Evolutionary conservation across 1,140 invertebrate species (phyloP), one percentile per base, ranked within the genome.

Genomic region (Drosophila ercepeae): DNA sequence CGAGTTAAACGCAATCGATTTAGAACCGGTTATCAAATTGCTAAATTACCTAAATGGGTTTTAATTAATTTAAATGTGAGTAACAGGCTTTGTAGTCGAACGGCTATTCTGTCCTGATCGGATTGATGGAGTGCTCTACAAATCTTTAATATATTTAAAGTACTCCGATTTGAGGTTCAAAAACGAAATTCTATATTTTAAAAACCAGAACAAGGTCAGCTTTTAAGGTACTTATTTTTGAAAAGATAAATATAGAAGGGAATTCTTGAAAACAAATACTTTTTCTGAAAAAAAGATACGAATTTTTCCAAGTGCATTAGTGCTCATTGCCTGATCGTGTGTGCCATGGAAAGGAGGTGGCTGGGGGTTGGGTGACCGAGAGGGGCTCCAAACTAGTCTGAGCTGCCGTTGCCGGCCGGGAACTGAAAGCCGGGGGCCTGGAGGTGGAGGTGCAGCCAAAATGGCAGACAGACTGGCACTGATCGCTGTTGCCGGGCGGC

Each of bases 401-500:
- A 57, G 50, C 46, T 64, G 69, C 16, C 58, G 48, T 49, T 60
- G 50, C 32, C 39, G 54, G 54, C 50, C 48, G 49, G 49, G 70
- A 58, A 59, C 34, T 13, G 46, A n/a, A 8, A n/a, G 32, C 29
- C 32, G 23, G 36, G 57, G 13, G 32, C 21, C 39, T 13, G 51
- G 44, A 32, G 54, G 25, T 34, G 68, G 67, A 72, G 57, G 55
- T 72, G 64, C 48, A 27, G 64, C 9, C 58, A 73, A 63, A 74
- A 73, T 74, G 70, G 70, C 70, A 74, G 70, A 74, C 70, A 74
- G 70, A 74, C 59, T 73, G 59, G 60, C 69, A 77, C n/a, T 16
- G 36, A 39, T 39, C 36, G n/a, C 76, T 84, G 76, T 86, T 86
- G 81, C 81, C 71, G 81, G 82, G 82, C 82, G 81, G 81, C 72